Evolutionary conservation across 2,797 vertebrate genomes (phyloP).

Genomic region (Sebastes reedi): DNA sequence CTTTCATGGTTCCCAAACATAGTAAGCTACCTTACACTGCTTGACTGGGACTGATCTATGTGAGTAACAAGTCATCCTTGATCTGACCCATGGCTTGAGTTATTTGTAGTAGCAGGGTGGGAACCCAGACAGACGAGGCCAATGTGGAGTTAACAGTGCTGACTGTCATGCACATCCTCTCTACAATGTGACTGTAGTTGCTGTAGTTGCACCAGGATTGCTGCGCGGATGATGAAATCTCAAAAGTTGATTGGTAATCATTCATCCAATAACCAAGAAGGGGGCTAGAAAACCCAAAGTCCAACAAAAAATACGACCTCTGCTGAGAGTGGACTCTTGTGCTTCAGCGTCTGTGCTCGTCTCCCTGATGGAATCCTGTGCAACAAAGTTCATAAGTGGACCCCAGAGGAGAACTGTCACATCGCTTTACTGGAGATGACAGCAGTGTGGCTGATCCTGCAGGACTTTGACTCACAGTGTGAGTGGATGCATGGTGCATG

Average conservation of each 20-base stretch:
- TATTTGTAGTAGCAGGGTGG: background rate
- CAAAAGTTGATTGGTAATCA: conserved; percentile 39
- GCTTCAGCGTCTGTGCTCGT: background rate
- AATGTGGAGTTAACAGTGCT: background rate
- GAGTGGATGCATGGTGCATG: too few relatives aligned
- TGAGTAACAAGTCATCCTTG: background rate
- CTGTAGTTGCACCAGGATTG: conserved; percentile 39
- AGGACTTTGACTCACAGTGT: background rate
- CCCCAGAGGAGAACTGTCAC: background rate
- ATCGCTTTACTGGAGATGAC: background rate
- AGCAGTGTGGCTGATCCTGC: background rate
- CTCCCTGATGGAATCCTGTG: background rate
- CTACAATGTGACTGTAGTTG: background rate
- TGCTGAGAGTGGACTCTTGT: background rate
- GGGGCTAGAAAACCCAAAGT: background rate
- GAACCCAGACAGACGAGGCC: background rate
- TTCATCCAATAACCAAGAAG: conserved; percentile 1
- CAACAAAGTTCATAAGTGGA: background rate
- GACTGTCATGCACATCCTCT: background rate
- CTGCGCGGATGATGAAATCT: conserved; percentile 47
- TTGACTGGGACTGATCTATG: background rate
- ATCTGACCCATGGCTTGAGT: background rate
- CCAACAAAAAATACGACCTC: background rate
- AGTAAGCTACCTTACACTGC: background rate
- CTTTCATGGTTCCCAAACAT: background rate